Evolutionary conservation across 2,888 invertebrate species (phyloP).

Genomic region (Eremobia ochroleuca): DNA sequence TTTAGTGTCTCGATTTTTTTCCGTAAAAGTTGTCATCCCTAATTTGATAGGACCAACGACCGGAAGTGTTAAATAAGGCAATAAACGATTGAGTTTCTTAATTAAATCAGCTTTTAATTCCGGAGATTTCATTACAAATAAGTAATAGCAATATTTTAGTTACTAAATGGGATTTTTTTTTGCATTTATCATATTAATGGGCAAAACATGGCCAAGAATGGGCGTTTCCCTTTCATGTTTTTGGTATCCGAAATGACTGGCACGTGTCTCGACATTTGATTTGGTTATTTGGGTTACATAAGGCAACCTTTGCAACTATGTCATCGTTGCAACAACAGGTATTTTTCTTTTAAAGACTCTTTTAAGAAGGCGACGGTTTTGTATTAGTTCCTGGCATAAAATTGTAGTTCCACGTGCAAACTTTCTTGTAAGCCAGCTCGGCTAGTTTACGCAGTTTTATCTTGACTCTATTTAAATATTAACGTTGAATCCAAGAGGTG

Average conservation of each 20-base stretch:
- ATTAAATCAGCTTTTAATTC: too few relatives aligned
- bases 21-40: too few relatives aligned
- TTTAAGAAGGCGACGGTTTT: not conserved
- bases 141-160: too few relatives aligned
- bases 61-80: too few relatives aligned
- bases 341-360: not conserved
- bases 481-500: not conserved
- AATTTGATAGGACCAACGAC: too few relatives aligned
- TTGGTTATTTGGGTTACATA: not conserved
- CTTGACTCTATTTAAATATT: slow-evolving; percentile 27
- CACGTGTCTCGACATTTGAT: slow-evolving; percentile 1
- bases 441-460: slow-evolving; percentile 3
- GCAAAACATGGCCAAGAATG: too few relatives aligned
- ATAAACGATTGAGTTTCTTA: too few relatives aligned
- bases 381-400: not conserved
- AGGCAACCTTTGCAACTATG: not conserved
- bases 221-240: too few relatives aligned
- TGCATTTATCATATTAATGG: too few relatives aligned
- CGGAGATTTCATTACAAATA: too few relatives aligned
- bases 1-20: too few relatives aligned
- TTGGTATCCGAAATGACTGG: not conserved
- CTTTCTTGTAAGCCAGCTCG: not conserved
- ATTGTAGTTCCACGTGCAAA: not conserved
- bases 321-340: not conserved
- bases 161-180: too few relatives aligned